Percentiles rank a stretch among this genome's conserved stretches.
These are phyloP conservation scores for Drosophila persimilis DNA, from an alignment of 1,140 invertebrate species.

Conservation along the genomic window DNA sequence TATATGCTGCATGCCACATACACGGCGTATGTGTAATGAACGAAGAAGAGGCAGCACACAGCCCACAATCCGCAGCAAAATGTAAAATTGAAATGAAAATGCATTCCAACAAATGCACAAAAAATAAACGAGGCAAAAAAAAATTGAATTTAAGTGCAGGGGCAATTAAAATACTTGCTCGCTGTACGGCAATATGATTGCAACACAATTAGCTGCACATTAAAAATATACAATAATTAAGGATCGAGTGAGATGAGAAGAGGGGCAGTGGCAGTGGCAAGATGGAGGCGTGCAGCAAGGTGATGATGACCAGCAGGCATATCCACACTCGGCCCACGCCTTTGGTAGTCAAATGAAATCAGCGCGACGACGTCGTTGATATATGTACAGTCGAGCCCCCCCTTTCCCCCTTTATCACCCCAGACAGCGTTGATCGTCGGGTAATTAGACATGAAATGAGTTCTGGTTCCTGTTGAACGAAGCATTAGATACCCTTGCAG, in stretches of 20 bases:
- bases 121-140: slow-evolving; percentile 34
- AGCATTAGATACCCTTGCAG: too few species aligned
- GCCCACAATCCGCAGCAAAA: slow-evolving; percentile 40
- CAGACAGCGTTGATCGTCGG: slow-evolving; percentile 69
- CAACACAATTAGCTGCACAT: slow-evolving; percentile 83
- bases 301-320: slow-evolving; percentile 68
- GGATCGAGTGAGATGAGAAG: slow-evolving; percentile 20
- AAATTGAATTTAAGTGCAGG: slow-evolving; percentile 62
- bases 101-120: slow-evolving; percentile 37
- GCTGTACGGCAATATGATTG: slow-evolving; percentile 70
- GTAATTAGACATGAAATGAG: slow-evolving; percentile 63
- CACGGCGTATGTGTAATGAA: slow-evolving; percentile 73
- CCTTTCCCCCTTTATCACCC: slow-evolving; percentile 10
- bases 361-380: slow-evolving; percentile 75
- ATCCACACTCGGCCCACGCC: slow-evolving; percentile 54
- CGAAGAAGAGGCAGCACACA: slow-evolving; percentile 41
- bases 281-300: slow-evolving; percentile 22
- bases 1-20: slow-evolving; percentile 42
- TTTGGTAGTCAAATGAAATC: slow-evolving; percentile 77
- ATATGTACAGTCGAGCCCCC: slow-evolving; percentile 11
- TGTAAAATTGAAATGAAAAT: slow-evolving; percentile 58
- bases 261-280: not conserved
- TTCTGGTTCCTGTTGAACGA: too few species aligned
- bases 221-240: slow-evolving; percentile 82
- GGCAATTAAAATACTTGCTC: slow-evolving; percentile 73